Base-by-base conservation (phyloP, 1,140 invertebrate species). In the Drosophila albomicans region DNA sequence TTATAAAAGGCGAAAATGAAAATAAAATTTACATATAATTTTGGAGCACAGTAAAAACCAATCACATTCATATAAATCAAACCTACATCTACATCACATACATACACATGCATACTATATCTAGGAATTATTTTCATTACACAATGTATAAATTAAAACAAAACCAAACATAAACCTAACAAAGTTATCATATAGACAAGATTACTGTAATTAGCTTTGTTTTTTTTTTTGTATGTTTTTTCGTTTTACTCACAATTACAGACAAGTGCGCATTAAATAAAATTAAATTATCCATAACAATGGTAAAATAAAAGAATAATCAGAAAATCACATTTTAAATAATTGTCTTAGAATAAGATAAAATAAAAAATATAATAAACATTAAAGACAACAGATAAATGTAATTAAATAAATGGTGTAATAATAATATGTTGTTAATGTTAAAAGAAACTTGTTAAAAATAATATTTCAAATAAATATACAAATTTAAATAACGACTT, bases 401-500 rank as follows among this genome's bases (percentile, higher is more conserved):
- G 78, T 85, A 72, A 89, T 70, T 68, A 89, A 89, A 81, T 81
- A 84, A 89, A 88, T 75, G 73, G 73, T 89, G 78, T 67, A 79
- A 79, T 88, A 88, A 87, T 86, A 87, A 87, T 84, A 89, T 90
- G 86, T 89, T 89, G 85, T 89, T 89, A 89, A 89, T 89, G 85
- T 85, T 89, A 87, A 89, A 87, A 84, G 89, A 89, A 88, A 74
- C 75, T 89, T 89, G 85, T 89, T 89, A 89, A 89, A 89, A 90
- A 89, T 89, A 89, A 87, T 90, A 89, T 89, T 89, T 89, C 81
- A 79, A 89, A 85, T 89, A 89, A 89, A 80, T 65, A 85, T 63
- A 46, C 67, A 81, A 88, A 79, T 46, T 62, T 63, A 70, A 77
- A 43, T 5, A 35, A n/a, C 3, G 43, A 13, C 49, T 61, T 45